Percentiles rank a stretch among this genome's conserved stretches.
phyloP scores from a whole-genome alignment of 2,113 vertebrate genomes.

The Rhinogobius similis region DNA sequence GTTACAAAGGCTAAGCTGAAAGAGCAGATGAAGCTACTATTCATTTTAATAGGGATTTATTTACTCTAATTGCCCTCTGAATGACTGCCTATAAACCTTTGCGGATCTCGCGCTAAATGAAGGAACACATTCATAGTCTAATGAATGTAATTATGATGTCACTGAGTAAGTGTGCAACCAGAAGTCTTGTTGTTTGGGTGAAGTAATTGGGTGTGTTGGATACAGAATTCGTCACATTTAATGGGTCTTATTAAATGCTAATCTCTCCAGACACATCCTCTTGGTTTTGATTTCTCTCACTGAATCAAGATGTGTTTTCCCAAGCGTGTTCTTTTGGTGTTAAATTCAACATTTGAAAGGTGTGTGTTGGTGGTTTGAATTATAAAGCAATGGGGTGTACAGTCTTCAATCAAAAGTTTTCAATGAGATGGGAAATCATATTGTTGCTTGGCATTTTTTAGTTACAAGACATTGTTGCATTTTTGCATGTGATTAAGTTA shows the following conservation, averaged over 20 bases:
- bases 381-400: too few species aligned
- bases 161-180: background rate
- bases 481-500: too few species aligned
- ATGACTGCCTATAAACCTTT: slow-evolving; percentile 1
- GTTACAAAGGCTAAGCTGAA: slow-evolving; percentile 6
- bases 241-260: background rate
- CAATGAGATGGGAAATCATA: too few species aligned
- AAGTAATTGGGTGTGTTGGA: background rate
- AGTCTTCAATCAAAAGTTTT: background rate
- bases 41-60: slow-evolving; percentile 21
- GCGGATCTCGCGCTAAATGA: background rate
- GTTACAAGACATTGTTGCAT: too few species aligned
- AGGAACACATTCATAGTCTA: background rate
- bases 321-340: background rate
- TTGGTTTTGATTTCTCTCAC: background rate
- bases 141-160: background rate
- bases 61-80: slow-evolving; percentile 20
- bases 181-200: background rate
- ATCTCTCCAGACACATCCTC: background rate
- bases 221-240: background rate
- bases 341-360: background rate
- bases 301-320: background rate
- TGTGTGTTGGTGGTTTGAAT: background rate
- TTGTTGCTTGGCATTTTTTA: too few species aligned
- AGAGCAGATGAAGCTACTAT: background rate